Percentiles rank a stretch among this genome's conserved stretches.
These are phyloP conservation scores for Actinia equina DNA, from an alignment of 64 coral and sea anemone species.

Conservation along the genomic window DNA sequence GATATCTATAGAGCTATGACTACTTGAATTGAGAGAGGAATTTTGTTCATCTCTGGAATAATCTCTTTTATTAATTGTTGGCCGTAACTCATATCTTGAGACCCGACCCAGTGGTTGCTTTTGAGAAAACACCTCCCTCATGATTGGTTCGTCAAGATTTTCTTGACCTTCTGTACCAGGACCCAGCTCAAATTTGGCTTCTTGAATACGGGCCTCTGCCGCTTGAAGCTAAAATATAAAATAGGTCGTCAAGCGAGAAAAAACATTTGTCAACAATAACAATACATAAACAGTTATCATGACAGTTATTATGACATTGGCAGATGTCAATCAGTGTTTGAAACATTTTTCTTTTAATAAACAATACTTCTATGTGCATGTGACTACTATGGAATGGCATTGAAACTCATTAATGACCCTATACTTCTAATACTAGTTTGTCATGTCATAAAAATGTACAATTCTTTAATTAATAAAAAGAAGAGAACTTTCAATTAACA, in stretches of 20 bases:
- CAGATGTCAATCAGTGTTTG: no score
- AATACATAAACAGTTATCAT: not conserved
- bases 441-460: no score
- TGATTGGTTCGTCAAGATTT: constrained; percentile 5
- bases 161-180: not conserved
- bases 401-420: no score
- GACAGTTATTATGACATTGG: no score
- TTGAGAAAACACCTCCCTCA: constrained; percentile 78
- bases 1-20: not conserved
- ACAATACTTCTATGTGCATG: no score
- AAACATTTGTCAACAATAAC: no score
- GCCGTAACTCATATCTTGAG: constrained; percentile 72
- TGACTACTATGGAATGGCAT: no score
- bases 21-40: constrained; percentile 4
- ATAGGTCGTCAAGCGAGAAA: not conserved
- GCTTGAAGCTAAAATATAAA: constrained; percentile 60
- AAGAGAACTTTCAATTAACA: no score
- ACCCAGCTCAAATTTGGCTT: constrained; percentile 50
- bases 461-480: no score
- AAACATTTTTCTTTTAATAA: no score
- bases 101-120: constrained; percentile 76
- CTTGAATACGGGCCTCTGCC: constrained; percentile 75
- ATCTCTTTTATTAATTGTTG: constrained; percentile 28
- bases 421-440: no score
- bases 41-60: constrained; percentile 23